Evolutionary conservation across 2,797 vertebrate species (phyloP), one percentile per base, ranked within the genome.

Genomic region (Enteromius unitaeniatus): DNA sequence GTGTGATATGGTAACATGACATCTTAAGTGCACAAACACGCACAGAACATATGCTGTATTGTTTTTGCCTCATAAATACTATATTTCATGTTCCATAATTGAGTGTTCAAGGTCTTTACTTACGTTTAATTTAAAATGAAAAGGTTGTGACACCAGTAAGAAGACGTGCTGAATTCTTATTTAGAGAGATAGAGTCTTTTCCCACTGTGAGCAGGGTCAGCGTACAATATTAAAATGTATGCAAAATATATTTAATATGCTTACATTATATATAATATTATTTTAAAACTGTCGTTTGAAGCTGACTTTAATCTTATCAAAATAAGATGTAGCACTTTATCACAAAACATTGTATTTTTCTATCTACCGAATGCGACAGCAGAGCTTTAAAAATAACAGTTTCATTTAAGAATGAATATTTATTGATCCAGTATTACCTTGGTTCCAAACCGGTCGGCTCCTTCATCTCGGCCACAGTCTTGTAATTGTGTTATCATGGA

Each of bases 401-500:
- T 85, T 85, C 55, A 80, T 89, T 87, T 82, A 55, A 86, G 83
- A 83, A 87, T 81, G 79, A 78, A 86, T 86, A 89, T 89, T 82
- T 88, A 90, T 89, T 82, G 72, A 84, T 58, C 47, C 78, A 83
- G 78, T 51, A 83, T 87, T 85, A 79, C 45, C 85, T 78, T 15
- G 58, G 79, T 86, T 83, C 82, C 87, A 83, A 86, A 82, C 79
- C 81, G 82, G 76, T 77, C 26, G 77, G 62, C 72, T 83, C 64
- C 60, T 77, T 85, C 80, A 81, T 87, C 78, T 82, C 17, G 17
- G 82, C 64, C 73, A 81, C 34, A 75, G 74, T 73, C 65, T 73
- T 82, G 75, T 89, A 89, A 91, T 87, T 86, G 83, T 75, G 83
- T 90, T 89, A 90, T 86, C 83, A 74, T 81, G 81, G 86, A 89